Evolutionary conservation across 2,113 vertebrate genomes (phyloP).

Genomic region (Brienomyrus brachyistius): DNA sequence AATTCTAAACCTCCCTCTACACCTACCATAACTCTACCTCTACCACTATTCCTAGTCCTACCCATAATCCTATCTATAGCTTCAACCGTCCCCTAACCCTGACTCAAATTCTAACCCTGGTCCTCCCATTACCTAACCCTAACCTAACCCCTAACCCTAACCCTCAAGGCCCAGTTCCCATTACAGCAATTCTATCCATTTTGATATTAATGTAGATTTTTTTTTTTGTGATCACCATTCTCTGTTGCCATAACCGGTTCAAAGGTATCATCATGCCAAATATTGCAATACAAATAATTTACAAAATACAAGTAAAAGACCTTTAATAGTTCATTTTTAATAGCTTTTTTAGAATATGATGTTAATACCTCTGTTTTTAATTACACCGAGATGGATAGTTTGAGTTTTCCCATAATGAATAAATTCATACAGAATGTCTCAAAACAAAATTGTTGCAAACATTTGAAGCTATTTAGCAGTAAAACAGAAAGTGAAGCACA

Average conservation of each 20-base stretch:
- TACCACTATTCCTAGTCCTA: neutral
- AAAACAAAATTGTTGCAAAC: neutral
- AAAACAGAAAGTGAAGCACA: neutral
- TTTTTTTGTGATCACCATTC: neutral
- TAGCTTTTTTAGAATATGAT: neutral
- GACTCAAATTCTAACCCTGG: neutral
- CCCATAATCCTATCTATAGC: neutral
- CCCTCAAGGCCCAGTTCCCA: neutral
- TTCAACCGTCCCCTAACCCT: neutral
- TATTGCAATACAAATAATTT: neutral
- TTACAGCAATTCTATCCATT: neutral
- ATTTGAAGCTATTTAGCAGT: neutral
- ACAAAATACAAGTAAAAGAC: neutral
- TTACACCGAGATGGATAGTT: neutral
- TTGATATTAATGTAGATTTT: neutral
- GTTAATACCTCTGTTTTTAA: neutral
- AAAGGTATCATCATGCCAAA: too few species aligned
- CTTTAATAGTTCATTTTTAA: neutral
- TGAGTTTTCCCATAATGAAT: neutral
- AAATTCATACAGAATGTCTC: neutral
- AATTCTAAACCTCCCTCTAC: neutral
- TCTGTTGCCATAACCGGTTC: neutral
- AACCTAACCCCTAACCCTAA: neutral
- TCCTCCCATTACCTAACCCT: neutral
- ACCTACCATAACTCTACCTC: neutral